Conservation (phyloP, 2,113 vertebrate species). For the Archilochus colubris region DNA sequence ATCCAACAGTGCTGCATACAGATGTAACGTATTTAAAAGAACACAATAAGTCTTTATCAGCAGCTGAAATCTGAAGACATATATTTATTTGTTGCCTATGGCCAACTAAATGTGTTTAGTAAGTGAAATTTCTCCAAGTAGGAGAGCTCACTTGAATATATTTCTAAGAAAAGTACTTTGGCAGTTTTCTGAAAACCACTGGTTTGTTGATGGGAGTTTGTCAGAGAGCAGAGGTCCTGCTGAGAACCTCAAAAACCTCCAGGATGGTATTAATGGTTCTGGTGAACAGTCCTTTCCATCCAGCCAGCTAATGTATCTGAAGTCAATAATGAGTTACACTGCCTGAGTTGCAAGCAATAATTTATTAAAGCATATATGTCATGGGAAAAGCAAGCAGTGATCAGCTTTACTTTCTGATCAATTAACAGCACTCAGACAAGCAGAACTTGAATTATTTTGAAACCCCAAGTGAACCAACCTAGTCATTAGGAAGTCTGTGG, state of each 20-base stretch:
- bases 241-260: not conserved
- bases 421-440: slow-evolving; percentile 72
- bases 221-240: slow-evolving; percentile 6
- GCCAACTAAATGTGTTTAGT: not conserved
- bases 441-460: slow-evolving; percentile 66
- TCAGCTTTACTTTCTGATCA: slow-evolving; percentile 76
- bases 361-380: slow-evolving; percentile 67
- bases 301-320: slow-evolving; percentile 31
- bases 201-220: not conserved
- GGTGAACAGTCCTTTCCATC: slow-evolving; percentile 31
- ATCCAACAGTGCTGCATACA: not conserved
- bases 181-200: not conserved
- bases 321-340: slow-evolving; percentile 65
- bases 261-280: slow-evolving; percentile 18
- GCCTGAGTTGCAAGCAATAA: slow-evolving; percentile 53
- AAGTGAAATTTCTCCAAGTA: not conserved
- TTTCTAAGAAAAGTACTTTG: not conserved
- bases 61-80: not conserved
- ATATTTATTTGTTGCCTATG: not conserved
- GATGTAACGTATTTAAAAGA: not conserved
- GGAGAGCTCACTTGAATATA: not conserved
- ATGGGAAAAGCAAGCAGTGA: slow-evolving; percentile 59
- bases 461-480: slow-evolving; percentile 44
- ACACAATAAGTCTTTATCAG: not conserved
- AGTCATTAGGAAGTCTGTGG: slow-evolving; percentile 63